Evolutionary conservation across 1,140 invertebrate species (phyloP), one percentile per base, ranked within the genome.

Genomic region (Trypoxylus dichotomus): DNA sequence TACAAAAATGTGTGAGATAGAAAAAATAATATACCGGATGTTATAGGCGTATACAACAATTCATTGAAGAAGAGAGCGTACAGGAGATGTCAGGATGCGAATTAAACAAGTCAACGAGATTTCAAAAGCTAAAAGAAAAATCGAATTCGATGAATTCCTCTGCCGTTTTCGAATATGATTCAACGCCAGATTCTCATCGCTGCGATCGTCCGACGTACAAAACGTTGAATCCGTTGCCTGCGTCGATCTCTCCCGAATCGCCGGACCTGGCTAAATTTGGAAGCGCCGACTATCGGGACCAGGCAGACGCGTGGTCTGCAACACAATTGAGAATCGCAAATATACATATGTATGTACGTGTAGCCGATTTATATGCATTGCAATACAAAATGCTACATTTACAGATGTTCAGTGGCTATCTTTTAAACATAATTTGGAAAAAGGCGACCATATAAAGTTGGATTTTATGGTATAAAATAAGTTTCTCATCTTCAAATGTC

Each of bases 271-370:
- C 47, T 54, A 54, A 54, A 54, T 54, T 54, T 54, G 47, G 47
- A 54, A 54, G 19, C 47, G 47, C 47, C 47, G 47, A 15, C 47
- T 54, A 6, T 54, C 19, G 19, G 47, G 19, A 54, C 47, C 47
- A 54, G 47, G 47, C 47, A 54, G 47, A 54, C 47, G 47, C 47
- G 47, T 54, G 47, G 47, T 54, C 47, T 54, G 47, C 47, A 54
- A 54, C 15, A 54, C 47, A 54, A 54, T 54, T 54, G 47, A n/a
- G 47, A 54, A 54, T 54, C 7, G 47, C 15, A 19, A 43, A 43
- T 43, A 43, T 15, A 43, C 15, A 54, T 54, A 54, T 19, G 19
- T 54, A 15, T n/a, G 32, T 37, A 37, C 32, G 10, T 8, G 32
- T 37, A 37, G 32, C 32, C 32, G 32, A 37, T 37, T 37, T 8